A percentile compares a stretch with the other conserved stretches of the same genome.
These are phyloP conservation scores for Turnix velox DNA, from an alignment of 2,113 vertebrate species.

Conservation along the genomic window DNA sequence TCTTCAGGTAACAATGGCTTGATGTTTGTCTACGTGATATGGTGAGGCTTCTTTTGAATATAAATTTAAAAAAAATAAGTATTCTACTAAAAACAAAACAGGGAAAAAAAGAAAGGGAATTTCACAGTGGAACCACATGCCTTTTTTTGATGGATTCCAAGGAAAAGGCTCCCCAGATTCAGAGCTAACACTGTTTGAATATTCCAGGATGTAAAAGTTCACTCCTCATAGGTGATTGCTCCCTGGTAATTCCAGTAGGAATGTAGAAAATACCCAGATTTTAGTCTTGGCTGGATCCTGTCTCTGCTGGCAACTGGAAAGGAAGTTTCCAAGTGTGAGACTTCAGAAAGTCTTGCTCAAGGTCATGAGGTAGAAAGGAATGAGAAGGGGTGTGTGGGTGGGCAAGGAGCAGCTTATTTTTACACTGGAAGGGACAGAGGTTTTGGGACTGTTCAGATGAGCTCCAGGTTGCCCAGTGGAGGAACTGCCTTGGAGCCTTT, in stretches of 20 bases:
- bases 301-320: neutral
- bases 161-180: neutral
- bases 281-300: neutral
- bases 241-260: neutral
- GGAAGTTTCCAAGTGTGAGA: neutral
- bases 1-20: constrained; percentile 84
- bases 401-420: neutral
- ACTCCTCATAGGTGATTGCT: neutral
- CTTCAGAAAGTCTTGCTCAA: neutral
- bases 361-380: neutral
- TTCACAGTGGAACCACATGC: neutral
- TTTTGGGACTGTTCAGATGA: neutral
- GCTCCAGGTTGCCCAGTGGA: neutral
- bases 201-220: neutral
- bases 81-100: neutral
- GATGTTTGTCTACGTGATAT: neutral
- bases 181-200: neutral
- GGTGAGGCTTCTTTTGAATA: neutral
- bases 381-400: rapidly evolving
- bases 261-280: neutral
- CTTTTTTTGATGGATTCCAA: neutral
- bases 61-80: neutral
- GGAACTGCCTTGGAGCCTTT: neutral
- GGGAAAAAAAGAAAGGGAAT: neutral
- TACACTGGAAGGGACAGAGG: neutral